Evolutionary conservation across 1,140 invertebrate genomes (phyloP).

Genomic region (Apis dorsata): DNA sequence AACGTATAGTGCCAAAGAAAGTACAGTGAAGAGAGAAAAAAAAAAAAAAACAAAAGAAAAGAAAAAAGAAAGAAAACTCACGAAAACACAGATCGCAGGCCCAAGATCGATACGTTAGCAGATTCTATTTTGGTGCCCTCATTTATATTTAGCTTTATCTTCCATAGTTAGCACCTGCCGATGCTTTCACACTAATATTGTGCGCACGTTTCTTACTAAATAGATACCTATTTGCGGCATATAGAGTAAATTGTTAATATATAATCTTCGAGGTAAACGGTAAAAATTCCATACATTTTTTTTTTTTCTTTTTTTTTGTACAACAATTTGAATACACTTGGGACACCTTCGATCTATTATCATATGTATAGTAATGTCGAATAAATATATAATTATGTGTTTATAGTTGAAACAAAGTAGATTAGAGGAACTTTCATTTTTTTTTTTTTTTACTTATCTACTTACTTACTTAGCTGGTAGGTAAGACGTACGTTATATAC

Average conservation of each 20-base stretch:
- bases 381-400: not conserved
- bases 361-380: not conserved
- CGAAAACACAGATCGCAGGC: constrained; percentile 70
- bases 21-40: constrained; percentile 16
- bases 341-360: not conserved
- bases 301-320: not conserved
- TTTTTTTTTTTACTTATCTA: not conserved
- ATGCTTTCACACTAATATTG: constrained; percentile 78
- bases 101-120: constrained; percentile 75
- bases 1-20: constrained; percentile 61
- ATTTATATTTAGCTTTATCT: constrained; percentile 82
- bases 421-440: not conserved
- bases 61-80: constrained; percentile 42
- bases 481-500: not conserved
- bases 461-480: constrained; percentile 6
- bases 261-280: not conserved
- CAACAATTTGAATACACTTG: not conserved
- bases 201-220: constrained; percentile 77
- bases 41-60: too few species aligned
- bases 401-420: constrained; percentile 9
- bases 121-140: constrained; percentile 79
- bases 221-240: constrained; percentile 59
- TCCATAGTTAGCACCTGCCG: constrained; percentile 80
- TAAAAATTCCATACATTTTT: not conserved
- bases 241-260: not conserved